Evolutionary conservation across 2,113 vertebrate genomes (phyloP).

Genomic region (Hassar affinis): DNA sequence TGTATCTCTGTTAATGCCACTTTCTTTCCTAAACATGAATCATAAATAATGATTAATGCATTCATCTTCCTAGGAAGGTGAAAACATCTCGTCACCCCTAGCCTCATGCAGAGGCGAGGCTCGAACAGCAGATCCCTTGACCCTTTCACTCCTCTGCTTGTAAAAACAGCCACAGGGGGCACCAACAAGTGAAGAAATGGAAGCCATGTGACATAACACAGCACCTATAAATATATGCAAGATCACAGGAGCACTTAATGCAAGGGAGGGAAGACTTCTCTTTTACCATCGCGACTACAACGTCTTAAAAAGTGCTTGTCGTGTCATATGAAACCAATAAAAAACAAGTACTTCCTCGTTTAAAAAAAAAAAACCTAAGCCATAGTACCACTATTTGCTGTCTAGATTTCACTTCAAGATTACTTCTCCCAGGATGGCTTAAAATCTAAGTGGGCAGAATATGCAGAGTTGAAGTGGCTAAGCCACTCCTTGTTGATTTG

Average conservation of each 20-base stretch:
- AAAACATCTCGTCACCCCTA: background rate
- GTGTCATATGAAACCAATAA: constrained; percentile 80
- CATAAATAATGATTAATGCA: constrained; percentile 20
- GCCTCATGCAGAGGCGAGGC: constrained; percentile 31
- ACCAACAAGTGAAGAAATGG: constrained; percentile 75
- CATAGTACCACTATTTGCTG: constrained; percentile 57
- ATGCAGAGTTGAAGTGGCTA: background rate
- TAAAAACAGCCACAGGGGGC: constrained; percentile 75
- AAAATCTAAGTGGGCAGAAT: background rate
- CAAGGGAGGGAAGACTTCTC: constrained; percentile 68
- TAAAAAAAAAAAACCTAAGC: background rate
- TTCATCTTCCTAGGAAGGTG: constrained; percentile 9
- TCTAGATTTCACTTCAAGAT: constrained; percentile 40
- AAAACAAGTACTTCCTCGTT: constrained; percentile 73
- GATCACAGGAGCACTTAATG: constrained; percentile 78
- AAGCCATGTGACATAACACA: constrained; percentile 80
- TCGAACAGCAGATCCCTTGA: constrained; percentile 64
- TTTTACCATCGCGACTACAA: constrained; percentile 78
- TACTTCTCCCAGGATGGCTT: background rate
- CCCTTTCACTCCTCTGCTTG: constrained; percentile 73
- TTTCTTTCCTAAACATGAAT: background rate
- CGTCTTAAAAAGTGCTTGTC: constrained; percentile 76
- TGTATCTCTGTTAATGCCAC: background rate
- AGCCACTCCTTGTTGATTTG: constrained; percentile 2
- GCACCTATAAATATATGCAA: constrained; percentile 77